These are phyloP conservation scores for Andrena fulva DNA, from an alignment of 2,888 invertebrate species.

Conservation along the genomic window DNA sequence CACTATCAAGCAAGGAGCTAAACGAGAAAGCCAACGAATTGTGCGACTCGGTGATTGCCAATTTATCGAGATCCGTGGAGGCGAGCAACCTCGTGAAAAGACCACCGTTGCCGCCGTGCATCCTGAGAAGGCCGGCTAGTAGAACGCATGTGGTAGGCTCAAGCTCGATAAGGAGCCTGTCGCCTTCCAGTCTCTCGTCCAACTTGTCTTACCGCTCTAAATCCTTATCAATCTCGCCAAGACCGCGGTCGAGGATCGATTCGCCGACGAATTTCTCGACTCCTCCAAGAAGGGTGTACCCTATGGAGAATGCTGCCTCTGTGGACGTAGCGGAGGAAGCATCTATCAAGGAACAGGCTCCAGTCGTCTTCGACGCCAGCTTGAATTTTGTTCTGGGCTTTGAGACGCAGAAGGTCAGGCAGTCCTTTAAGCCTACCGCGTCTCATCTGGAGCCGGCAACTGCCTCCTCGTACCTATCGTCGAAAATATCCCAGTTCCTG, in stretches of 20 bases:
- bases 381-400: constrained; percentile 92
- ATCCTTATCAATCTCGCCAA: constrained; percentile 59
- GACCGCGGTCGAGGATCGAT: constrained; percentile 42
- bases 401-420: constrained; percentile 88
- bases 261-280: constrained; percentile 50
- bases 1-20: constrained; percentile 4
- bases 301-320: constrained; percentile 85
- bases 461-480: constrained; percentile 90
- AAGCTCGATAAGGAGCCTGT: constrained; percentile 58
- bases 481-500: constrained; percentile 92
- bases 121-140: constrained; percentile 40
- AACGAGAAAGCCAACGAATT: background rate
- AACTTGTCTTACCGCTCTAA: constrained; percentile 53
- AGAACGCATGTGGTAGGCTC: constrained; percentile 26
- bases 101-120: constrained; percentile 65
- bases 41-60: constrained; percentile 6
- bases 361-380: constrained; percentile 93
- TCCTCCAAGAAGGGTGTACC: constrained; percentile 89
- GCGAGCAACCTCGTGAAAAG: constrained; percentile 34
- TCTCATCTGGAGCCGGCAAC: constrained; percentile 92
- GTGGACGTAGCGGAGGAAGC: constrained; percentile 87
- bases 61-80: constrained; percentile 7
- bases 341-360: constrained; percentile 89
- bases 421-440: constrained; percentile 90
- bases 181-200: constrained; percentile 66